phyloP scores from a whole-genome alignment of 1,140 invertebrate species.

The Heliconius nattereri region DNA sequence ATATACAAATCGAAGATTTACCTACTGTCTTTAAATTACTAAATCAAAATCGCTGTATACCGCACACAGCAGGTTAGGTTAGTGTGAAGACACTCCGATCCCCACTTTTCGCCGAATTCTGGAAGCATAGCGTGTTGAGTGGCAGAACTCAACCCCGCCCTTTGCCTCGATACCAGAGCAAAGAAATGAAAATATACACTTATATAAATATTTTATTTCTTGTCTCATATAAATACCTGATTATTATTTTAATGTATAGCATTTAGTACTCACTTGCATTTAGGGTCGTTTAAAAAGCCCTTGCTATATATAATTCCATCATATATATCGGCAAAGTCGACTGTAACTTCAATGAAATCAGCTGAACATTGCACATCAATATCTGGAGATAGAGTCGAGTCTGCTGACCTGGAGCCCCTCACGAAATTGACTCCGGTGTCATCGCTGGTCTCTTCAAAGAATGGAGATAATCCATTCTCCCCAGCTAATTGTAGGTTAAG shows the following conservation, averaged over 20 bases:
- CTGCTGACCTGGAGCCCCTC: conserved; percentile 65
- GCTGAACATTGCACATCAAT: conserved; percentile 86
- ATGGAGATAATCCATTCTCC: conserved; percentile 68
- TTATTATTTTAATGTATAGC: background rate
- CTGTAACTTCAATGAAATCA: conserved; percentile 83
- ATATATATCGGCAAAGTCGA: conserved; percentile 85
- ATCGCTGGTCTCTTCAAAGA: conserved; percentile 68
- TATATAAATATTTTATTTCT: too few relatives aligned
- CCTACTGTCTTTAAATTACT: too few relatives aligned
- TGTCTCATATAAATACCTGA: background rate
- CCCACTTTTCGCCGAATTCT: too few relatives aligned
- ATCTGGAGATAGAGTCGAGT: conserved; percentile 64
- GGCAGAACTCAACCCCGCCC: too few relatives aligned
- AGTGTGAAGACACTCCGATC: too few relatives aligned
- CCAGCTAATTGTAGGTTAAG: conserved; percentile 71
- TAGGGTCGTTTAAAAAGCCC: conserved; percentile 84
- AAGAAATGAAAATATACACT: too few relatives aligned
- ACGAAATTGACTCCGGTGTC: conserved; percentile 73
- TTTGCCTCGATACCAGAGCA: too few relatives aligned
- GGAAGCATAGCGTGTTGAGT: too few relatives aligned
- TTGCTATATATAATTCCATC: conserved; percentile 89
- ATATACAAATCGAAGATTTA: background rate
- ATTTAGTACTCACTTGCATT: conserved; percentile 83
- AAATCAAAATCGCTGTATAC: too few relatives aligned
- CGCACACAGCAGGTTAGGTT: too few relatives aligned